A percentile compares a stretch with the other conserved stretches of the same genome.
phyloP scores from a whole-genome alignment of 2,113 vertebrate species.

The Stictonetta naevosa region DNA sequence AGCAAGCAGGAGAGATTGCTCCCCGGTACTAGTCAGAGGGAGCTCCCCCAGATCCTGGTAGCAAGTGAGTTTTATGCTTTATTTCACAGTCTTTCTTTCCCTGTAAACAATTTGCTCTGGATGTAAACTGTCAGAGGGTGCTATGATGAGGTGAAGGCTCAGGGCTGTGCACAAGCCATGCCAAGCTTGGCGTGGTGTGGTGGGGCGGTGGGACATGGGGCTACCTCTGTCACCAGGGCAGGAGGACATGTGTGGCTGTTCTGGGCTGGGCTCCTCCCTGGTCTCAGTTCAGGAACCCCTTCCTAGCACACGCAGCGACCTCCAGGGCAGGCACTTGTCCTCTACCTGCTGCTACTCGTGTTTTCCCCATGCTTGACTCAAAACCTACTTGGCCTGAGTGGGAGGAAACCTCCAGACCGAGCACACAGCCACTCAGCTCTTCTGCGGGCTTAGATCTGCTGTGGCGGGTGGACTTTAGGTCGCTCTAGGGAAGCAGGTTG shows the following conservation, averaged over 20 bases:
- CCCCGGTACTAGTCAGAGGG: neutral
- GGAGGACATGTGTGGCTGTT: neutral
- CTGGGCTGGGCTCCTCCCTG: neutral
- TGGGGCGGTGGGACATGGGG: neutral
- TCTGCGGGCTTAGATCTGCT: neutral
- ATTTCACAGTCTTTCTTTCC: neutral
- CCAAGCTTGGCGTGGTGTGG: neutral
- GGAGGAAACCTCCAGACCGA: neutral
- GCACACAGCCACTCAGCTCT: neutral
- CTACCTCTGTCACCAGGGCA: neutral
- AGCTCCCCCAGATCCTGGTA: neutral
- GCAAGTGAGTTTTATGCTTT: neutral
- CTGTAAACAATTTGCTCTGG: conserved; percentile 32
- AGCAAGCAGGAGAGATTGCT: conserved; percentile 18
- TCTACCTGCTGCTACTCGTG: neutral
- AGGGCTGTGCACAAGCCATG: neutral
- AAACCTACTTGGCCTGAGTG: neutral
- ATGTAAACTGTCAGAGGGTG: neutral
- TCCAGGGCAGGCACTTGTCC: neutral
- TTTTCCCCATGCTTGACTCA: neutral
- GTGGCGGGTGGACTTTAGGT: neutral
- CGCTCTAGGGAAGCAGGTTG: neutral
- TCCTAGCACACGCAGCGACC: neutral
- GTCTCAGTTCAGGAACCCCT: neutral
- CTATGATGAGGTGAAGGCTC: neutral